phyloP scores from a whole-genome alignment of 2,113 vertebrate species.

The Cheirogaleus medius region DNA sequence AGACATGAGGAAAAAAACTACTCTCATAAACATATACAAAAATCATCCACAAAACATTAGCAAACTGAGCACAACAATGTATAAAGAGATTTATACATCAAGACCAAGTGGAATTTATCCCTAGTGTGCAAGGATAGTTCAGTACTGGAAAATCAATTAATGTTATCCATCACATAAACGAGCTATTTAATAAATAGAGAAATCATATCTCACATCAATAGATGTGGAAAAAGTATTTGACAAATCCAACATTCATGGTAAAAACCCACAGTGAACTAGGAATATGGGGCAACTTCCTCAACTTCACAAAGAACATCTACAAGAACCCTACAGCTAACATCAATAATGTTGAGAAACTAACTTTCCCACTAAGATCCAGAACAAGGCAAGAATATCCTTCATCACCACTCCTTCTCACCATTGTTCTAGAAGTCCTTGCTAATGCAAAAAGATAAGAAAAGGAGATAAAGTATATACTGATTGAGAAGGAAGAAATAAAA shows the following conservation, averaged over 20 bases:
- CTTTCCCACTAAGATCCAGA: background rate
- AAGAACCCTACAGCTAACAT: background rate
- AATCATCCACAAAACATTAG: background rate
- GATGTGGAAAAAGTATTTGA: background rate
- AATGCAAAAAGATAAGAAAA: background rate
- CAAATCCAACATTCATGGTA: background rate
- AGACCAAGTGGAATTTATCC: background rate
- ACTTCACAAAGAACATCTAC: background rate
- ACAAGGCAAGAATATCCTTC: background rate
- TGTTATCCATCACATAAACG: background rate
- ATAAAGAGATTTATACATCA: background rate
- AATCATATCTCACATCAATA: background rate
- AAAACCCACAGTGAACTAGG: background rate
- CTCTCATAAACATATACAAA: background rate
- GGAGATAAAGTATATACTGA: background rate
- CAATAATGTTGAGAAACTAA: background rate
- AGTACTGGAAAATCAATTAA: background rate
- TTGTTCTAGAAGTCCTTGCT: background rate
- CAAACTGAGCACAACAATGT: background rate
- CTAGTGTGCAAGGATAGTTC: background rate
- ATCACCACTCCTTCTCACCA: background rate
- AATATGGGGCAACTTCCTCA: background rate
- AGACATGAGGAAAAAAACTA: background rate
- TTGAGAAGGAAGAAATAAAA: background rate
- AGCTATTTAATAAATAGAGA: background rate